Conservation (phyloP, 53 echinoderm and acorn worm genomes). For the Actinopyga echinites region DNA sequence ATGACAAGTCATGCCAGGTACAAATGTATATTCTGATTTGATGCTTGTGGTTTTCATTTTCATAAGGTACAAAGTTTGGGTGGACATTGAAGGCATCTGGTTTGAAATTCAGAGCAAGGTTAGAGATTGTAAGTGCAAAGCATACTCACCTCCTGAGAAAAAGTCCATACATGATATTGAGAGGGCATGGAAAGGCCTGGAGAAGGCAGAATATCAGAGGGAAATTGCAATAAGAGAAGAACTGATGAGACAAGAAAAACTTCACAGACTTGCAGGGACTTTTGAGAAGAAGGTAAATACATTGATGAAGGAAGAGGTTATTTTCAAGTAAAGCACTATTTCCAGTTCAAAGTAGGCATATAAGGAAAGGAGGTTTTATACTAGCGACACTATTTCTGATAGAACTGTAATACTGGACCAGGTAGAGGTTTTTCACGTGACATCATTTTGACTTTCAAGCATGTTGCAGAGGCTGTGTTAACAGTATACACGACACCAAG, state of each 20-base stretch:
- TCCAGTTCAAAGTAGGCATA: no score
- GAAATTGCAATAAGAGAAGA: constrained; percentile 79
- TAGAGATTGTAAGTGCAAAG: constrained; percentile 59
- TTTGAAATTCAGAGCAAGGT: constrained; percentile 80
- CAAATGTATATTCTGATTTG: no score
- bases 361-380: no score
- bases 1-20: no score
- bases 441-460: no score
- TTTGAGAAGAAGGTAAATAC: constrained; percentile 83
- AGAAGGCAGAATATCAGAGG: constrained; percentile 80
- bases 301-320: no score
- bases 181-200: constrained; percentile 73
- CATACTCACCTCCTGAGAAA: constrained; percentile 79
- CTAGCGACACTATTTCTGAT: no score
- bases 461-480: no score
- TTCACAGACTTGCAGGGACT: constrained; percentile 87
- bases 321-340: no score
- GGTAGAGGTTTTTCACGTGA: no score
- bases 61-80: constrained; percentile 75
- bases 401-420: no score
- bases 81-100: constrained; percentile 88
- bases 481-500: no score
- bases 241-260: constrained; percentile 84
- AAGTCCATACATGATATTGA: constrained; percentile 85
- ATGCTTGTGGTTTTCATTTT: background rate